Conservation (phyloP, 2,797 vertebrate species). For the Linurgus olivaceus region DNA sequence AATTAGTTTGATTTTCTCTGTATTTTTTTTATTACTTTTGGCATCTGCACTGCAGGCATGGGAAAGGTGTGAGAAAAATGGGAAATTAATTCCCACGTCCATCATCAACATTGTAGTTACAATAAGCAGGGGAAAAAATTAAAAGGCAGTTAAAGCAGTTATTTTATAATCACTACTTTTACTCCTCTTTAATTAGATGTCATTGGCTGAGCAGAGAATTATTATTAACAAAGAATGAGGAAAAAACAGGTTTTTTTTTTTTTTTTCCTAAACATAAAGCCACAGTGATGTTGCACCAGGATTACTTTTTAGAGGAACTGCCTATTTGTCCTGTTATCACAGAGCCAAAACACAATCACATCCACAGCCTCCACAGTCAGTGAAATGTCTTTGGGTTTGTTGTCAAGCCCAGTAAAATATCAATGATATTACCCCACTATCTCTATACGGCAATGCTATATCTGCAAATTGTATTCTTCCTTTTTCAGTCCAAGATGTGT, state of each 20-base stretch:
- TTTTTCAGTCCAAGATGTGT: background rate
- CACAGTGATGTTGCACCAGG: background rate
- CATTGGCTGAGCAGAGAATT: background rate
- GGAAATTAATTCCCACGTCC: background rate
- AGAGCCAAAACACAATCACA: background rate
- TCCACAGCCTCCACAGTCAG: background rate
- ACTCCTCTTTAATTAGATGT: background rate
- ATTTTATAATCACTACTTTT: background rate
- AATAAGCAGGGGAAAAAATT: background rate
- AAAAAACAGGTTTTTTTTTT: accelerated
- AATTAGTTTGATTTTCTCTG: background rate
- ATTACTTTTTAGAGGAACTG: background rate
- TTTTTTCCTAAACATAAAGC: background rate
- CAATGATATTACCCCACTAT: background rate
- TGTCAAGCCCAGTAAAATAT: background rate
- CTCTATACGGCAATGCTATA: background rate
- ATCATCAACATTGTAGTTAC: background rate
- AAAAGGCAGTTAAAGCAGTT: background rate
- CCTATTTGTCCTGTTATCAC: background rate
- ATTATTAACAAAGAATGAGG: background rate
- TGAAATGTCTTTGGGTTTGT: background rate
- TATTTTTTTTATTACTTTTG: background rate
- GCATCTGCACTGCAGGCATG: background rate
- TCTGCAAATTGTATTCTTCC: background rate
- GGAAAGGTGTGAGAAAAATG: background rate